These are phyloP conservation scores for Drosophila ezoana DNA, from an alignment of 2,888 invertebrate species.

Conservation along the genomic window DNA sequence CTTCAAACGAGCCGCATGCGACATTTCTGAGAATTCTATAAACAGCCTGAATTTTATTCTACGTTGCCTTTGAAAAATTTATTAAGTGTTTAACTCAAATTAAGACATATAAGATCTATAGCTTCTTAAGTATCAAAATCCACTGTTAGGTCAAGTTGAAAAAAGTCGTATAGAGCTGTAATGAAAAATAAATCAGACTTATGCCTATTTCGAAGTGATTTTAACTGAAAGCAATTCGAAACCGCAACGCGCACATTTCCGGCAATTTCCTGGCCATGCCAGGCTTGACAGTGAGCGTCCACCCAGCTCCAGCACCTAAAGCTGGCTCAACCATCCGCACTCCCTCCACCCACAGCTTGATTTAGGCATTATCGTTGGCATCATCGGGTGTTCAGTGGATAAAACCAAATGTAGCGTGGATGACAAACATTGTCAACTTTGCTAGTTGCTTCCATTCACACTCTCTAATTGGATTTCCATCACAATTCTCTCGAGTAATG, in stretches of 20 bases:
- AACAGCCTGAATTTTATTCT: background rate
- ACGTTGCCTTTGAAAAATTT: too few species aligned
- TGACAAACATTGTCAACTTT: slow-evolving; percentile 61
- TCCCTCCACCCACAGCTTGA: slow-evolving; percentile 16
- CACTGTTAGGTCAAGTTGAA: too few species aligned
- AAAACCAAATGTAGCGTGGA: slow-evolving; percentile 60
- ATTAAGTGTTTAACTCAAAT: background rate
- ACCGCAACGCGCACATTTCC: slow-evolving; percentile 51
- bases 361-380: slow-evolving; percentile 29
- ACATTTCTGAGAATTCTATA: background rate
- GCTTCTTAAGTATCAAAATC: background rate
- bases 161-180: too few species aligned
- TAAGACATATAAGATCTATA: background rate
- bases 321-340: background rate
- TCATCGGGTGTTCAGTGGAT: slow-evolving; percentile 15
- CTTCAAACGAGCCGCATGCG: background rate
- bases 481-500: background rate
- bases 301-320: background rate
- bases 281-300: background rate
- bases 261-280: slow-evolving; percentile 49
- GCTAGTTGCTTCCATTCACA: slow-evolving; percentile 31
- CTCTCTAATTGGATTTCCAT: slow-evolving; percentile 25
- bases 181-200: background rate
- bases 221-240: slow-evolving; percentile 22
- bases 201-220: slow-evolving; percentile 22